Evolutionary conservation across 2,888 invertebrate species (phyloP).

Genomic region (Panzeria rudis): DNA sequence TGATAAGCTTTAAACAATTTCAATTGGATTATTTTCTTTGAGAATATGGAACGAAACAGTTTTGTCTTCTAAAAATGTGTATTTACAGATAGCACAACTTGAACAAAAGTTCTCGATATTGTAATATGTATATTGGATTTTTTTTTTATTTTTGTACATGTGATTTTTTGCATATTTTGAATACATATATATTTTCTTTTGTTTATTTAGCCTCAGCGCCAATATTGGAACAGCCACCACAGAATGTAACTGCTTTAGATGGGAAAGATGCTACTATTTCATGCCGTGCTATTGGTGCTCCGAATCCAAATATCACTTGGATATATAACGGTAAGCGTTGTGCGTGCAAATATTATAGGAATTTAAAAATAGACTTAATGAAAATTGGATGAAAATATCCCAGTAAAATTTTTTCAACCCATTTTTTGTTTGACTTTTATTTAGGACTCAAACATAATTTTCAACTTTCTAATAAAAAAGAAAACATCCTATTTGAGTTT

Average conservation of each 20-base stretch:
- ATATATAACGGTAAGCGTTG: slow-evolving; percentile 91
- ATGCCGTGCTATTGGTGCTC: slow-evolving; percentile 95
- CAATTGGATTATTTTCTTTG: too few relatives aligned
- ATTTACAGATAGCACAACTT: too few relatives aligned
- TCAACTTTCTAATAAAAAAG: too few relatives aligned
- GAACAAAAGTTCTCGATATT: background rate
- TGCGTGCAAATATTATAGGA: background rate
- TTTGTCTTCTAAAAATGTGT: too few relatives aligned
- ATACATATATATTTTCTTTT: slow-evolving; percentile 74
- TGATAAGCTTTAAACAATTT: too few relatives aligned
- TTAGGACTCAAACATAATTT: too few relatives aligned
- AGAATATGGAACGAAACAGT: too few relatives aligned
- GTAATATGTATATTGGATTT: background rate
- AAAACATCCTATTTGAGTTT: too few relatives aligned
- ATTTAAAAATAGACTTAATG: background rate
- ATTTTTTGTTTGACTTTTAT: too few relatives aligned
- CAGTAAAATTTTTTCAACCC: too few relatives aligned
- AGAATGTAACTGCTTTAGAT: slow-evolving; percentile 94
- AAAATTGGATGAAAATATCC: too few relatives aligned
- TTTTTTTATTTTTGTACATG: background rate
- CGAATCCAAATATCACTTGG: slow-evolving; percentile 96
- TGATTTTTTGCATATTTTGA: background rate
- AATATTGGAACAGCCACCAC: slow-evolving; percentile 92
- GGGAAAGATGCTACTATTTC: slow-evolving; percentile 95
- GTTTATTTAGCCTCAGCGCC: slow-evolving; percentile 91